Percentiles rank a stretch among this genome's conserved stretches.
phyloP scores from a whole-genome alignment of 2,888 invertebrate species.

The Xestia xanthographa region DNA sequence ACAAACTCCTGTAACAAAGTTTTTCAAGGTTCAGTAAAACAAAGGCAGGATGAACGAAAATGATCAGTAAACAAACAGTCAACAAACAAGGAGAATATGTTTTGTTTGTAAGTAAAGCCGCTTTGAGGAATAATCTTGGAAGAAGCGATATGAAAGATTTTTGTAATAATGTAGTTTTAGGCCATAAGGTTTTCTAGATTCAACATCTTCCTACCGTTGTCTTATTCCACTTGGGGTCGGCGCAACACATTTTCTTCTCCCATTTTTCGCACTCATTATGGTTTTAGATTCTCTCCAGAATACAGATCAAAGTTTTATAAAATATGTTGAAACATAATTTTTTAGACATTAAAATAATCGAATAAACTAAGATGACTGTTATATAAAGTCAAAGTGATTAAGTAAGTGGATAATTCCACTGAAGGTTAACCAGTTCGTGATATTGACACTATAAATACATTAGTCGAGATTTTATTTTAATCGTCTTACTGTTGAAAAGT shows the following conservation, averaged over 20 bases:
- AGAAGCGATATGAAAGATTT: neutral
- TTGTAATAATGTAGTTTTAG: no score
- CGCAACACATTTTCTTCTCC: neutral
- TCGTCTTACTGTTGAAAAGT: constrained; percentile 13
- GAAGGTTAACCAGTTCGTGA: constrained; percentile 39
- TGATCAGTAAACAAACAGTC: neutral
- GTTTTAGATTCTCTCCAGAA: neutral
- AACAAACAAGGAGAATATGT: no score
- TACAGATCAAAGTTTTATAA: neutral
- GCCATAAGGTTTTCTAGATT: neutral
- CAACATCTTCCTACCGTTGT: neutral
- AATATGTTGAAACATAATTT: neutral
- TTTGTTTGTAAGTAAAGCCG: neutral
- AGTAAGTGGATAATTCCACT: constrained; percentile 14
- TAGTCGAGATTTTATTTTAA: constrained; percentile 5
- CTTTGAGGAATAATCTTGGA: neutral
- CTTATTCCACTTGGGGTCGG: neutral
- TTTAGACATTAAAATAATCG: neutral
- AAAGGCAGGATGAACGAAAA: neutral
- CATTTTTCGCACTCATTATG: neutral
- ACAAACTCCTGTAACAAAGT: neutral
- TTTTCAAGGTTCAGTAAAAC: neutral
- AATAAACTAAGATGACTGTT: neutral
- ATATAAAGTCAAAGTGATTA: constrained; percentile 6
- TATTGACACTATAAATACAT: constrained; percentile 5